Conservation (phyloP, 2,113 vertebrate species). For the Panurus biarmicus region DNA sequence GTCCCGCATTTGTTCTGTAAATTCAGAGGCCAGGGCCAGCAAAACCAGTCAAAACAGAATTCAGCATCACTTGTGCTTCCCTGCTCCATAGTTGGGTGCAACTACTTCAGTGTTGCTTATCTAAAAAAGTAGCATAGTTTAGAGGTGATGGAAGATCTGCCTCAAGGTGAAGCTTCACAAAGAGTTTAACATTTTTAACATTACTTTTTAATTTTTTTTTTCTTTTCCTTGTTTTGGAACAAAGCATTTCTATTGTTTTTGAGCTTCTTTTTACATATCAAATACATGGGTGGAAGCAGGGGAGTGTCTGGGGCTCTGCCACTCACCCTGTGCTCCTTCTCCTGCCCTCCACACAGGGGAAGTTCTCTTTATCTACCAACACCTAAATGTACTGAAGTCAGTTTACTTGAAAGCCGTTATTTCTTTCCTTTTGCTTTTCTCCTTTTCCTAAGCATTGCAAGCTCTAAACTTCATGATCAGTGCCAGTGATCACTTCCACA, state of each 20-base stretch:
- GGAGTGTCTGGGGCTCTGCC: background rate
- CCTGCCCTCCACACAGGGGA: background rate
- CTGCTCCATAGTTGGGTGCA: background rate
- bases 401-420: background rate
- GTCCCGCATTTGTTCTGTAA: background rate
- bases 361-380: background rate
- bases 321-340: background rate
- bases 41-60: background rate
- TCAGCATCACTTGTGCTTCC: background rate
- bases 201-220: background rate
- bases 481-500: background rate
- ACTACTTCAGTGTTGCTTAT: background rate
- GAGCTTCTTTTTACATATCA: background rate
- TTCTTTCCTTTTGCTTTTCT: background rate
- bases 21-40: background rate
- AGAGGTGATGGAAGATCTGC: background rate
- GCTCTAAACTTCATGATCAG: background rate
- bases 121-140: background rate
- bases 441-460: background rate
- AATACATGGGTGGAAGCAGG: background rate
- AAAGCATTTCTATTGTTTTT: background rate
- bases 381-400: background rate
- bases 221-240: background rate
- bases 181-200: background rate
- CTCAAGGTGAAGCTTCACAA: background rate